Evolutionary conservation across 2,113 vertebrate genomes (phyloP).

Genomic region (Equus przewalskii): DNA sequence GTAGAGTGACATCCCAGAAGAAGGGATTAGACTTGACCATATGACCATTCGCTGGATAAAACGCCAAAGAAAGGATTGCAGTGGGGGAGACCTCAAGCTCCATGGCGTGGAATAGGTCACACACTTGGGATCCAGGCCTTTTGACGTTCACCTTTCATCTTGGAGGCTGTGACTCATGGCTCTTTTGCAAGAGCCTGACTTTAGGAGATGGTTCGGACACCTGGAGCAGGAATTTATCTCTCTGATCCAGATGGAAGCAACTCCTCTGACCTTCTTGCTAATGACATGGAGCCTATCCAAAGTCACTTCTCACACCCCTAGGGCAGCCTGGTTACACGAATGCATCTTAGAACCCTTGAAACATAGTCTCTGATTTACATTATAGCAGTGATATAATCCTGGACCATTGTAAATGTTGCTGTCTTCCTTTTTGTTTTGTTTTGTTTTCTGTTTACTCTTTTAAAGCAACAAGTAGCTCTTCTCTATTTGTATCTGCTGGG

Average conservation of each 20-base stretch:
- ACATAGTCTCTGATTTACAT: neutral
- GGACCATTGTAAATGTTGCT: neutral
- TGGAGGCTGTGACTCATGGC: neutral
- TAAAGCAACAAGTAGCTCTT: neutral
- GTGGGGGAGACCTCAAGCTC: neutral
- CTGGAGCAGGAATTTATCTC: neutral
- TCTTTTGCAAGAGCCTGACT: neutral
- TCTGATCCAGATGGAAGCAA: neutral
- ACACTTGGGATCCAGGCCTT: neutral
- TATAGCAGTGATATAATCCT: neutral
- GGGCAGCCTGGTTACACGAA: neutral
- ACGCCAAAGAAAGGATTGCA: too few relatives aligned
- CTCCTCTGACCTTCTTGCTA: neutral
- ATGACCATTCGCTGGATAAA: neutral
- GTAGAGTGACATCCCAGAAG: neutral
- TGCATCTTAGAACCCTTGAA: neutral
- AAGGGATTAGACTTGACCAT: neutral
- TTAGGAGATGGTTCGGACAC: neutral
- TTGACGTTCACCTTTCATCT: neutral
- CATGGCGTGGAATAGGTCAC: accelerated
- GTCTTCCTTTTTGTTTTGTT: neutral
- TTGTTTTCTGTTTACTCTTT: neutral
- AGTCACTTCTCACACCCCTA: neutral
- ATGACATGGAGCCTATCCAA: neutral
- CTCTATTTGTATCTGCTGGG: neutral